These are phyloP conservation scores for Eudasyphora cyanicolor DNA, from an alignment of 2,888 invertebrate genomes.

Conservation along the genomic window DNA sequence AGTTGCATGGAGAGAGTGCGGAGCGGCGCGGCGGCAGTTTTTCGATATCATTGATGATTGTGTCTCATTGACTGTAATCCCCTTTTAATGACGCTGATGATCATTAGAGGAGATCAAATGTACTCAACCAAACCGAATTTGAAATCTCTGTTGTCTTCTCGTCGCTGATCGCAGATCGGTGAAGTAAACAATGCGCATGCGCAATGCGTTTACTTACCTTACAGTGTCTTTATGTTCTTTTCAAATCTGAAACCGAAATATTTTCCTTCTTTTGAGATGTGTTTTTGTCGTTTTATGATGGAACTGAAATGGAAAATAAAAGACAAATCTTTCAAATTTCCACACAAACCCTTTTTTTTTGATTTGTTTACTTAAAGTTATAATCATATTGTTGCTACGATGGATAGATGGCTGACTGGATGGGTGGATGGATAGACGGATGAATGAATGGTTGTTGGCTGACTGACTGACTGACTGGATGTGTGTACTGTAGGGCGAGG, in stretches of 20 bases:
- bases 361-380: slow-evolving; percentile 20
- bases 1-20: too few relatives aligned
- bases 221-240: slow-evolving; percentile 1
- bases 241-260: slow-evolving; percentile 14
- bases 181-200: slow-evolving; percentile 43
- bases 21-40: too few relatives aligned
- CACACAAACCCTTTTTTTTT: slow-evolving; percentile 18
- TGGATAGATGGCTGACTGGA: background rate
- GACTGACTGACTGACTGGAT: too few relatives aligned
- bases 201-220: background rate
- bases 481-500: slow-evolving; percentile 24
- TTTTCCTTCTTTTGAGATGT: slow-evolving; percentile 9
- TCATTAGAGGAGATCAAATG: slow-evolving; percentile 53
- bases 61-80: slow-evolving; percentile 51
- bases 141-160: slow-evolving; percentile 32
- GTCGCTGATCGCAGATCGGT: background rate
- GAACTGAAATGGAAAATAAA: slow-evolving; percentile 38
- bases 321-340: slow-evolving; percentile 7
- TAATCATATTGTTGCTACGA: slow-evolving; percentile 23
- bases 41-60: slow-evolving; percentile 22
- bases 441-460: slow-evolving; percentile 17
- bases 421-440: background rate
- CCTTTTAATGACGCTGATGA: slow-evolving; percentile 45
- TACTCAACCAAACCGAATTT: slow-evolving; percentile 49
- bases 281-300: slow-evolving; percentile 14